Conservation (phyloP, 2,888 invertebrate genomes). For the Formica aserva region DNA sequence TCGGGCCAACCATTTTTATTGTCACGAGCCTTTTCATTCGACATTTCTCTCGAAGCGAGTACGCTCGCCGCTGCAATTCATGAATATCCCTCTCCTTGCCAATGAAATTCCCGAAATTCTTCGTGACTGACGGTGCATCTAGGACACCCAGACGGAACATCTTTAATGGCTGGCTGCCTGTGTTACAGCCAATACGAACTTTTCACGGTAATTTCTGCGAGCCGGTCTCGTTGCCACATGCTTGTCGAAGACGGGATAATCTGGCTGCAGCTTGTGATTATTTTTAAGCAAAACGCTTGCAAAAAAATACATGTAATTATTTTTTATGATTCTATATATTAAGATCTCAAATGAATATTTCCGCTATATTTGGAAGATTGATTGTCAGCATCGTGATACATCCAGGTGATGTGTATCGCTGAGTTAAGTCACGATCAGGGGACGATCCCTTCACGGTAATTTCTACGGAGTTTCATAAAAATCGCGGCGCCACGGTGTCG, state of each 20-base stretch:
- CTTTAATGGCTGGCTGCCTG: conserved; percentile 37
- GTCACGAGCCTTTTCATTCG: conserved; percentile 63
- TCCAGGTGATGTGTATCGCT: not conserved
- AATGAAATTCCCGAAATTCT: conserved; percentile 65
- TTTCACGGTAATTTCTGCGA: conserved; percentile 53
- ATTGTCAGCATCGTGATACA: not conserved
- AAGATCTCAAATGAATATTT: not conserved
- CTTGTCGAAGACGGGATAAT: conserved; percentile 10
- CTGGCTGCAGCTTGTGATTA: not conserved
- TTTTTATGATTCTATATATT: not conserved
- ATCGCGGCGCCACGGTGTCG: conserved; percentile 8
- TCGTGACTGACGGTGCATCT: conserved; percentile 59
- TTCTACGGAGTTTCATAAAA: conserved; percentile 37
- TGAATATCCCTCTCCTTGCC: conserved; percentile 68
- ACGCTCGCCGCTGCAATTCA: conserved; percentile 56
- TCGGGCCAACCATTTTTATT: conserved; percentile 74
- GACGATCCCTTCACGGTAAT: conserved; percentile 13
- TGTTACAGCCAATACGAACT: conserved; percentile 4
- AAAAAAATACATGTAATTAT: not conserved
- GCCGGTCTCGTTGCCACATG: not conserved
- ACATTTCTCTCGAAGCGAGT: conserved; percentile 60
- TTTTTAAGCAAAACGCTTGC: not conserved
- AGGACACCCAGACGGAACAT: conserved; percentile 54
- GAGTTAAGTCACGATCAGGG: not conserved
- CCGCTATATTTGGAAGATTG: not conserved